phyloP scores from a whole-genome alignment of 2,888 invertebrate genomes.

The Epinotia ramella region DNA sequence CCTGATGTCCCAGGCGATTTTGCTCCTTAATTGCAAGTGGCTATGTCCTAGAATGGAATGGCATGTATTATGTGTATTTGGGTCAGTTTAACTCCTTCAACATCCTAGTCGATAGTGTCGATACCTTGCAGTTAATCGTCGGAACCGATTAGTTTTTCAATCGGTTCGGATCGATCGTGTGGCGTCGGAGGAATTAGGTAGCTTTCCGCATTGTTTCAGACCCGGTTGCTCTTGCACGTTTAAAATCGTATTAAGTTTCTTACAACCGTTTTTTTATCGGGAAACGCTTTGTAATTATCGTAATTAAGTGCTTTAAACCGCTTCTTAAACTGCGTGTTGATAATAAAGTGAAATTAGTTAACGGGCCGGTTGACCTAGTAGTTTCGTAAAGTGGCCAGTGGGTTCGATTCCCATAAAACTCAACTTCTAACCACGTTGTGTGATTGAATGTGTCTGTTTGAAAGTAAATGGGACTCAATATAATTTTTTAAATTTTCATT shows the following conservation, averaged over 20 bases:
- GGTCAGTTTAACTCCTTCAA: neutral
- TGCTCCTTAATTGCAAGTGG: neutral
- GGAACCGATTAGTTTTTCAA: slow-evolving; percentile 55
- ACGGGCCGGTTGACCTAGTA: slow-evolving; percentile 4
- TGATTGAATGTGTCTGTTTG: neutral
- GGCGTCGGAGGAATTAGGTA: slow-evolving; percentile 18
- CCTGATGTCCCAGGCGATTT: slow-evolving; percentile 1
- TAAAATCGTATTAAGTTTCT: slow-evolving; percentile 5
- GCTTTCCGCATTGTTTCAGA: slow-evolving; percentile 20
- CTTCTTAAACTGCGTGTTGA: slow-evolving; percentile 4
- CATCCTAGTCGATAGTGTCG: slow-evolving; percentile 67
- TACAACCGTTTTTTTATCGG: neutral
- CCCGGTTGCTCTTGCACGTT: slow-evolving; percentile 25
- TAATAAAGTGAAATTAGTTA: slow-evolving; percentile 10
- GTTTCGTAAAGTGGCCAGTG: neutral
- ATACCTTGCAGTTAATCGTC: slow-evolving; percentile 63
- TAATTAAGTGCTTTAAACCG: slow-evolving; percentile 21
- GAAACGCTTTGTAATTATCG: slow-evolving; percentile 11
- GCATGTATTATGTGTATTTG: neutral
- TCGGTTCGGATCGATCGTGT: slow-evolving; percentile 36
- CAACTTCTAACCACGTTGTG: neutral
- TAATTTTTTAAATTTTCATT: slow-evolving; percentile 10
- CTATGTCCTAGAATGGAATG: neutral
- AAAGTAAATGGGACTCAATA: neutral
- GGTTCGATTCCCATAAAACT: slow-evolving; percentile 7